These are phyloP conservation scores for Oikopleura albicans DNA, from an alignment of 23 tunicate species.

Conservation along the genomic window DNA sequence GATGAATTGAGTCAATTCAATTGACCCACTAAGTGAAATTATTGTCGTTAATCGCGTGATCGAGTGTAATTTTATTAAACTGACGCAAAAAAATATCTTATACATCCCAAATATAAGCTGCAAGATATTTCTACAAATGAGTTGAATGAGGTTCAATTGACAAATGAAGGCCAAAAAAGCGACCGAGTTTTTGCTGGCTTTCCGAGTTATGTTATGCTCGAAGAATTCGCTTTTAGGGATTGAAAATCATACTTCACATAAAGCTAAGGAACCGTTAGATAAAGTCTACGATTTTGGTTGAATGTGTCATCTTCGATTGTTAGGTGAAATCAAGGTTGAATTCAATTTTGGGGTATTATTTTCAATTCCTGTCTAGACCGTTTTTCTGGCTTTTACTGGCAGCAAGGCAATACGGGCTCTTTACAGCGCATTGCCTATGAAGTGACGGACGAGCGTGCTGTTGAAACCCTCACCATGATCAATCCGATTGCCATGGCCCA, in stretches of 20 bases:
- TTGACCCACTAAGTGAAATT: too few species aligned
- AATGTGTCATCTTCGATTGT: too few species aligned
- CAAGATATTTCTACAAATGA: neutral
- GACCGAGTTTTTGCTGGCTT: constrained; percentile 43
- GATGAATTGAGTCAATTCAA: too few species aligned
- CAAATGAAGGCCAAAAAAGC: constrained; percentile 16
- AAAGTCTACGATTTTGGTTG: too few species aligned
- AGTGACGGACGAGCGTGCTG: constrained; percentile 53
- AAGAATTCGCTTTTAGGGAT: constrained; percentile 42
- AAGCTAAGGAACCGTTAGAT: too few species aligned
- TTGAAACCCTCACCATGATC: constrained; percentile 37
- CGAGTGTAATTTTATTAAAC: too few species aligned
- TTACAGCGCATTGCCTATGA: constrained; percentile 61
- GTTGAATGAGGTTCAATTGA: neutral
- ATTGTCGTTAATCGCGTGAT: too few species aligned
- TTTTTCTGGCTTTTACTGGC: constrained; percentile 95
- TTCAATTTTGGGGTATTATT: too few species aligned
- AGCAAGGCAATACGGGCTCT: constrained; percentile 33
- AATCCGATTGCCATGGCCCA: constrained; percentile 32
- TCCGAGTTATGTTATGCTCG: constrained; percentile 58
- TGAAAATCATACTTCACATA: neutral
- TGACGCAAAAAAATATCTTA: too few species aligned
- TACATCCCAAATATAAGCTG: too few species aligned
- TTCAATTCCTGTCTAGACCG: constrained; percentile 21
- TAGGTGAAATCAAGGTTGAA: too few species aligned